A percentile compares a stretch with the other conserved stretches of the same genome.
Evolutionary conservation across 2,113 vertebrate genomes (phyloP).

Genomic region (Scolopax mira): DNA sequence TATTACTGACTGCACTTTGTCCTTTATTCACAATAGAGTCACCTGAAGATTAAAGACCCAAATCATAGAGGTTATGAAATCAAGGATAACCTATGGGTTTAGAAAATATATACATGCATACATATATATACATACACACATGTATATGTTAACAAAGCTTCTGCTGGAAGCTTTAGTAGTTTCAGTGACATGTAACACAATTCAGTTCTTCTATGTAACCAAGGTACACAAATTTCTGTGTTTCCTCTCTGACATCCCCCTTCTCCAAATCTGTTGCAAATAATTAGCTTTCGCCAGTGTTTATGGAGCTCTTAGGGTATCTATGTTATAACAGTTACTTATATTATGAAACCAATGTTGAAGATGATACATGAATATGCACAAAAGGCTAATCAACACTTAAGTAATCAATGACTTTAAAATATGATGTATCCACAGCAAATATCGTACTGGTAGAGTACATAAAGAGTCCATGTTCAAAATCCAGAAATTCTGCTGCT

Average conservation of each 20-base stretch:
- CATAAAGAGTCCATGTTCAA: neutral
- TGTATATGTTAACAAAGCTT: accelerated
- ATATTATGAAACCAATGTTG: neutral
- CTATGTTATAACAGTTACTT: neutral
- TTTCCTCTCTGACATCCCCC: neutral
- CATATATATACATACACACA: neutral
- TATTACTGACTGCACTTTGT: neutral
- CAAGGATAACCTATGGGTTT: neutral
- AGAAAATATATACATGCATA: neutral
- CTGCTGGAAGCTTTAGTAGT: neutral
- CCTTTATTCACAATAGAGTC: neutral
- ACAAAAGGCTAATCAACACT: neutral
- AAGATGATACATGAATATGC: neutral
- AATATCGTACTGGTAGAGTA: too few species aligned
- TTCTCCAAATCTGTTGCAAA: neutral
- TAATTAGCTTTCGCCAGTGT: neutral
- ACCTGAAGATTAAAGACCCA: neutral
- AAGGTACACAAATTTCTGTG: neutral
- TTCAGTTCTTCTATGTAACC: neutral
- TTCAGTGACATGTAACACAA: neutral
- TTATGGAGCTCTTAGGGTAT: neutral
- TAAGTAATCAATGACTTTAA: neutral
- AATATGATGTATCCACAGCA: neutral
- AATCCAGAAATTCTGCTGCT: neutral
- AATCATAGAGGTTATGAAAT: neutral